Conservation (phyloP, 2,113 vertebrate genomes). For the Channa argus region DNA sequence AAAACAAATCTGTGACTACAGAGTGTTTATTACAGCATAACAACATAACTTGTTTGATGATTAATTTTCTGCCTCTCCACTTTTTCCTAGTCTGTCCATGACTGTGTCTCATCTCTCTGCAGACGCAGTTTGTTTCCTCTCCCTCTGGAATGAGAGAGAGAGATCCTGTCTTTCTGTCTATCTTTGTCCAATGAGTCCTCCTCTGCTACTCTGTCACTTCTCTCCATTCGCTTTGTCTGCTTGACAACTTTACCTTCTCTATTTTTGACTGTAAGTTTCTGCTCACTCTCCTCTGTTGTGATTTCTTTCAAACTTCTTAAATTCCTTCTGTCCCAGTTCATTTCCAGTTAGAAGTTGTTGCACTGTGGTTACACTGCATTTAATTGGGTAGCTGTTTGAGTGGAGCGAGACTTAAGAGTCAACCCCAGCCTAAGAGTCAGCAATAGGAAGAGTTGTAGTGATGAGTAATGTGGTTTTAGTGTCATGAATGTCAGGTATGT, state of each 20-base stretch:
- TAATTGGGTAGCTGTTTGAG: neutral
- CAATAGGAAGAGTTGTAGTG: conserved; percentile 12
- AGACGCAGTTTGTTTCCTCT: conserved; percentile 74
- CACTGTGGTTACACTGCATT: neutral
- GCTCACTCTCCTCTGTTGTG: conserved; percentile 24
- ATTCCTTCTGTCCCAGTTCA: neutral
- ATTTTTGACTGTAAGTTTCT: conserved; percentile 79
- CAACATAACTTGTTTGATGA: conserved; percentile 14
- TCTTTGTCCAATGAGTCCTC: conserved; percentile 74
- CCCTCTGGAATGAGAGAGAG: conserved; percentile 71
- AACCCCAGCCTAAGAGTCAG: neutral
- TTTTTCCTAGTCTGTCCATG: conserved; percentile 40
- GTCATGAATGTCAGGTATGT: conserved; percentile 55
- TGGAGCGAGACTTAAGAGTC: neutral
- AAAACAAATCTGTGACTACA: neutral
- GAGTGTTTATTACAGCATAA: conserved; percentile 1
- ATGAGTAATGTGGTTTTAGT: conserved; percentile 33
- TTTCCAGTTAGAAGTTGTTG: neutral
- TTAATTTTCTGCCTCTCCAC: conserved; percentile 6
- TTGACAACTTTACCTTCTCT: conserved; percentile 63
- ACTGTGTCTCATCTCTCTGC: conserved; percentile 70
- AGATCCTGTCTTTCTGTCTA: conserved; percentile 73
- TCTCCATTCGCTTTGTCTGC: conserved; percentile 58
- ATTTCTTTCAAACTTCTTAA: conserved; percentile 6
- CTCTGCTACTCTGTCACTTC: conserved; percentile 60